Percentiles rank a stretch among this genome's conserved stretches.
Conservation (phyloP, 2,797 vertebrate species). For the Pempheris klunzingeri region DNA sequence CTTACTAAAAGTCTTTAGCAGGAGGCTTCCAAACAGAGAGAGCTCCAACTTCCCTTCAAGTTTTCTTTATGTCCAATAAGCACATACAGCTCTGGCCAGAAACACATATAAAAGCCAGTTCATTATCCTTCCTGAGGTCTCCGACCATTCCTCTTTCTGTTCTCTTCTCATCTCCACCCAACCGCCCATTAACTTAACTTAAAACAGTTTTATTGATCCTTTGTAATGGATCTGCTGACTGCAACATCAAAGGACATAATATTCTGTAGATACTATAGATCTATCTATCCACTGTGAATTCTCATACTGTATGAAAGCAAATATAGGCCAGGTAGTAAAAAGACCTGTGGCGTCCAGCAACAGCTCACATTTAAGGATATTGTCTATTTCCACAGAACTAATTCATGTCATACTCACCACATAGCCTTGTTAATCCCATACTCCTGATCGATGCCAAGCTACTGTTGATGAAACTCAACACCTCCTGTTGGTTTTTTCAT, state of each 20-base stretch:
- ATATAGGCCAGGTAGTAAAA: neutral
- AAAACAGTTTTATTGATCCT: conserved; percentile 19
- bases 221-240: neutral
- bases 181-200: conserved; percentile 14
- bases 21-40: neutral
- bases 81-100: neutral
- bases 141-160: neutral
- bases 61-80: neutral
- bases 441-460: neutral
- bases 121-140: neutral
- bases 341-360: neutral
- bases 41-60: neutral
- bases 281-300: neutral
- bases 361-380: neutral
- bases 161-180: conserved; percentile 1
- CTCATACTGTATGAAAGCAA: neutral
- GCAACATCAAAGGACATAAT: neutral
- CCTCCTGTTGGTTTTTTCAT: neutral
- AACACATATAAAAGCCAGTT: neutral
- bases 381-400: neutral
- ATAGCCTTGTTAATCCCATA: neutral
- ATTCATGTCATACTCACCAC: neutral
- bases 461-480: neutral
- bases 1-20: neutral
- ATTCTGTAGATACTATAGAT: neutral